These are phyloP conservation scores for Thereuonema tuberculata DNA, from an alignment of 1,140 invertebrate species.

Conservation along the genomic window DNA sequence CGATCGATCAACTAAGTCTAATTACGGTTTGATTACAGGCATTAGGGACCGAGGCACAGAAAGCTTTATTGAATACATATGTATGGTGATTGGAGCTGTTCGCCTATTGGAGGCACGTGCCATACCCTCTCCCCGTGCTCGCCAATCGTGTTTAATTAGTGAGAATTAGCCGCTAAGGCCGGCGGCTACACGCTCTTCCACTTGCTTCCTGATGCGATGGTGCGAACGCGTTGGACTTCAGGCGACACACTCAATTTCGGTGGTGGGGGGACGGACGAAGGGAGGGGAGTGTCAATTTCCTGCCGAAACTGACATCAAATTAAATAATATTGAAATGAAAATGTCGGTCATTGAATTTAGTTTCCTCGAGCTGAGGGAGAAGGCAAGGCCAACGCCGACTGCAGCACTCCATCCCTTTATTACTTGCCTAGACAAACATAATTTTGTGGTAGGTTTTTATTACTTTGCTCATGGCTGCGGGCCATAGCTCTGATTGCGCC, in stretches of 20 bases:
- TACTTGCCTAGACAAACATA: slow-evolving; percentile 1
- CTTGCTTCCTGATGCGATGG: not conserved
- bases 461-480: not conserved
- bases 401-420: not conserved
- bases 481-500: not conserved
- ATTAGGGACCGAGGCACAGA: not conserved
- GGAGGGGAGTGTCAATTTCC: not conserved
- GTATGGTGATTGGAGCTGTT: not conserved
- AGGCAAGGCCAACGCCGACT: not conserved
- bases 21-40: not conserved
- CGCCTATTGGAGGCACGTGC: not conserved
- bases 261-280: not conserved
- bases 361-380: not conserved
- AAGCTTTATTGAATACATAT: not conserved
- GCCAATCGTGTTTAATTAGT: not conserved
- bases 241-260: not conserved
- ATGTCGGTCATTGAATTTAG: not conserved
- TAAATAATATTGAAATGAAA: slow-evolving; percentile 7
- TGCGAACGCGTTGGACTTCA: not conserved
- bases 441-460: not conserved
- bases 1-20: not conserved
- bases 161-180: not conserved
- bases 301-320: slow-evolving; percentile 1
- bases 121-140: too few relatives aligned
- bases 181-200: not conserved